These are phyloP conservation scores for Zosterops hypoxanthus DNA, from an alignment of 2,113 vertebrate species.

Conservation along the genomic window DNA sequence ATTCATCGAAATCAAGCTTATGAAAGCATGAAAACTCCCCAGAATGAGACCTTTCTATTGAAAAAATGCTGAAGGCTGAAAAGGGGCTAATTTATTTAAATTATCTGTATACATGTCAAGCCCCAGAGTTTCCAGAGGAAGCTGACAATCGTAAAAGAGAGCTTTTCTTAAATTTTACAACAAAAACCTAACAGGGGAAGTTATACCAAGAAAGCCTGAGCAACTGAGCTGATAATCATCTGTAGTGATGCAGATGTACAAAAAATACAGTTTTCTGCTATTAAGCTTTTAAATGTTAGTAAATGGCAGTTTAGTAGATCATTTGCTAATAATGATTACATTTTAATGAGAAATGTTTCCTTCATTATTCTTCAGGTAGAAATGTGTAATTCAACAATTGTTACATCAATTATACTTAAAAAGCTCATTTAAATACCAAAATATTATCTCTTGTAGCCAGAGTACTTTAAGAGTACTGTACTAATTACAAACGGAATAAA, in stretches of 20 bases:
- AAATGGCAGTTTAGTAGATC: constrained; percentile 82
- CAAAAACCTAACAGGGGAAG: constrained; percentile 56
- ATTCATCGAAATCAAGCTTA: constrained; percentile 79
- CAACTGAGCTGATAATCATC: constrained; percentile 39
- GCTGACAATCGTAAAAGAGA: constrained; percentile 67
- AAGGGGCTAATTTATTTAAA: constrained; percentile 79
- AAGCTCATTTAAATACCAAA: constrained; percentile 86
- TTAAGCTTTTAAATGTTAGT: constrained; percentile 82
- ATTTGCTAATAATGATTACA: constrained; percentile 87
- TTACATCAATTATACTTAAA: constrained; percentile 87
- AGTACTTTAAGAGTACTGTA: constrained; percentile 81
- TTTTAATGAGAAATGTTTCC: constrained; percentile 78
- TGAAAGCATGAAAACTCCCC: constrained; percentile 69
- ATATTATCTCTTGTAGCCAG: constrained; percentile 83
- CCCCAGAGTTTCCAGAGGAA: constrained; percentile 66
- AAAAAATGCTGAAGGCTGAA: constrained; percentile 77
- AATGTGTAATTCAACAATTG: constrained; percentile 84
- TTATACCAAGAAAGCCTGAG: constrained; percentile 40
- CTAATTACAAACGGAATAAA: constrained; percentile 88
- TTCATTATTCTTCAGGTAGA: constrained; percentile 86
- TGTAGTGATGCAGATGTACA: constrained; percentile 55
- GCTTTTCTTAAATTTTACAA: constrained; percentile 70
- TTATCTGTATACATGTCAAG: constrained; percentile 75
- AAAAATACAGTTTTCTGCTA: constrained; percentile 72
- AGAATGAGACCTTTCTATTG: constrained; percentile 68